phyloP scores from a whole-genome alignment of 1,140 invertebrate species.

The Diprion similis region DNA sequence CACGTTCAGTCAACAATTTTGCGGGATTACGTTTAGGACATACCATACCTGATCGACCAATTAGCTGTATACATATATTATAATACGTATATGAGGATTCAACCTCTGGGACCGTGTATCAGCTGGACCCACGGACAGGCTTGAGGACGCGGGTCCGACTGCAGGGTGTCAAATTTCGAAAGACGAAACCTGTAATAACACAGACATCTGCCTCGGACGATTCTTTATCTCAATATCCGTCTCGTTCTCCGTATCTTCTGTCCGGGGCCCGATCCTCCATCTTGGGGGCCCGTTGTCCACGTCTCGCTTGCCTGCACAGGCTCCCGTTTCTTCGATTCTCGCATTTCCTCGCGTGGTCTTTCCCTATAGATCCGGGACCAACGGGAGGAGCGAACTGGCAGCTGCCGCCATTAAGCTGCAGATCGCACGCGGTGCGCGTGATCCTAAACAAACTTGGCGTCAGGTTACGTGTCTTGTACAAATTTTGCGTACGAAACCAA shows the following conservation, averaged over 20 bases:
- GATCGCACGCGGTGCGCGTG: background rate
- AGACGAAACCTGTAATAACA: slow-evolving; percentile 52
- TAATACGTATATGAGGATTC: too few relatives aligned
- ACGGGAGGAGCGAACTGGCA: background rate
- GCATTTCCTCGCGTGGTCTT: background rate
- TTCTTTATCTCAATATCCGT: slow-evolving; percentile 33
- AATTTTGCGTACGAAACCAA: background rate
- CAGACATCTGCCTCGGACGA: slow-evolving; percentile 44
- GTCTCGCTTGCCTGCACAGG: background rate
- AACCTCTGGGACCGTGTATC: too few relatives aligned
- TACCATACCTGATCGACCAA: too few relatives aligned
- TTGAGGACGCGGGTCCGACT: too few relatives aligned
- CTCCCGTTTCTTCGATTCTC: slow-evolving; percentile 4
- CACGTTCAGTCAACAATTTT: too few relatives aligned
- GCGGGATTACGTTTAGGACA: too few relatives aligned
- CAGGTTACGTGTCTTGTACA: background rate
- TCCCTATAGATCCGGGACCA: background rate
- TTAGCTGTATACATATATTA: too few relatives aligned
- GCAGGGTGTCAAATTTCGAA: slow-evolving; percentile 42
- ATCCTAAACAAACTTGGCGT: background rate
- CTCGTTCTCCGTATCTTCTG: slow-evolving; percentile 14
- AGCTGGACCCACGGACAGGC: too few relatives aligned
- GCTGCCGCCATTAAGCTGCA: background rate
- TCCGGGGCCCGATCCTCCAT: background rate
- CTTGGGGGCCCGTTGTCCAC: background rate